A percentile compares a stretch with the other conserved stretches of the same genome.
phyloP scores from a whole-genome alignment of 2,888 invertebrate genomes.

The Eugnorisma glareosa region DNA sequence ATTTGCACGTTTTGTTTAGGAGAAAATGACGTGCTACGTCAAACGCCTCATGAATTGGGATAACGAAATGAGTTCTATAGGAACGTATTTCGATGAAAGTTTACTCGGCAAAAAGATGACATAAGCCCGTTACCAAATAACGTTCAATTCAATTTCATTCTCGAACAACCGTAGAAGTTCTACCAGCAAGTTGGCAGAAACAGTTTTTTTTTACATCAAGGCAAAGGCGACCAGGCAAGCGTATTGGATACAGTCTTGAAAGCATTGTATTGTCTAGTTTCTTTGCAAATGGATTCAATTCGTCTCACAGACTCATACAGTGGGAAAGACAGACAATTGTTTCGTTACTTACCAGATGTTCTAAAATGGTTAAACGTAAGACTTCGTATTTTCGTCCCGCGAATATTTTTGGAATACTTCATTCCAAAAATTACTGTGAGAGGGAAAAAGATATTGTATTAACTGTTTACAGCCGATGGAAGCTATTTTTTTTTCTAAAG shows the following conservation, averaged over 20 bases:
- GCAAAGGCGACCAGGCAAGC: conserved; percentile 4
- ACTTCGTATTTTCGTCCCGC: conserved; percentile 7
- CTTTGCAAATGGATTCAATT: conserved; percentile 43
- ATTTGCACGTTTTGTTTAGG: not conserved
- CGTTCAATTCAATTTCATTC: conserved; percentile 34
- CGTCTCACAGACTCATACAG: conserved; percentile 30
- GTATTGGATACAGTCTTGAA: conserved; percentile 42
- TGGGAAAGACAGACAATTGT: conserved; percentile 24
- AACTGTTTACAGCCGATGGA: not conserved
- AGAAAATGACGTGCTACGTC: not conserved
- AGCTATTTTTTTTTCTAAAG: conserved; percentile 10
- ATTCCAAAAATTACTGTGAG: conserved; percentile 6
- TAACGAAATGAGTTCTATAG: not conserved
- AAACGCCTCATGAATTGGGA: not conserved
- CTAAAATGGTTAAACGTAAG: conserved; percentile 1
- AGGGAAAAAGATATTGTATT: not conserved
- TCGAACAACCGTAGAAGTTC: conserved; percentile 34
- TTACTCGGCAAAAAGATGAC: not conserved
- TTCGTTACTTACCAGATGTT: conserved; percentile 11
- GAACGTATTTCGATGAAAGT: not conserved
- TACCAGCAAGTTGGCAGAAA: conserved; percentile 15
- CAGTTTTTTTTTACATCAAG: conserved; percentile 19
- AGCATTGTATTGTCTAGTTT: conserved; percentile 55
- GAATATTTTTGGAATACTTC: conserved; percentile 27
- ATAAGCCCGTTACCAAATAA: not conserved